phyloP scores from a whole-genome alignment of 2,888 invertebrate genomes.

The Psylliodes chrysocephalus region DNA sequence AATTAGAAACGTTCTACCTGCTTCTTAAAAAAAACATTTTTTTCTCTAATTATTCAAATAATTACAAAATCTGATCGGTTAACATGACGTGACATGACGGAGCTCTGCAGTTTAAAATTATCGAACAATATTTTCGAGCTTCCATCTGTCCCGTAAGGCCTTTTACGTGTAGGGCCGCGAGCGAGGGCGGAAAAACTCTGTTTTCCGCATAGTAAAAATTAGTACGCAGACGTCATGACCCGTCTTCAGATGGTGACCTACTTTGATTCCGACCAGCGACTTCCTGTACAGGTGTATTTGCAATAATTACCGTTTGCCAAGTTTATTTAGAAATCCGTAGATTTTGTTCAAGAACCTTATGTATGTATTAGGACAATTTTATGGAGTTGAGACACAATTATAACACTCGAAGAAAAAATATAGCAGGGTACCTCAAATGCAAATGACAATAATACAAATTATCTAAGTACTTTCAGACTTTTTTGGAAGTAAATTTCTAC shows the following conservation, averaged over 20 bases:
- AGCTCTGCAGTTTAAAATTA: conserved; percentile 6
- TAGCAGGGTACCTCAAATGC: too few species aligned
- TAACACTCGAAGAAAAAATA: too few species aligned
- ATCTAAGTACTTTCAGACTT: too few species aligned
- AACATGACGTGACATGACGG: background rate
- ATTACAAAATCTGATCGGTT: background rate
- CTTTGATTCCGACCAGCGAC: conserved; percentile 12
- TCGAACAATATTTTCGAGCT: conserved; percentile 18
- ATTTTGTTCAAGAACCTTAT: too few species aligned
- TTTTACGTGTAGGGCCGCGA: background rate
- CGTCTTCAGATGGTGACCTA: conserved; percentile 27
- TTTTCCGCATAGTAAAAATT: conserved; percentile 23
- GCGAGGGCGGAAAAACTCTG: conserved; percentile 1
- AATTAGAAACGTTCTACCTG: too few species aligned
- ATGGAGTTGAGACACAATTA: too few species aligned
- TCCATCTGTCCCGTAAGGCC: background rate
- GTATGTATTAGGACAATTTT: too few species aligned
- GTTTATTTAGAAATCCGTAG: background rate
- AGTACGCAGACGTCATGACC: conserved; percentile 19
- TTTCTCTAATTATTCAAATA: too few species aligned
- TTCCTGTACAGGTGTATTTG: conserved; percentile 21
- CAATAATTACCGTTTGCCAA: background rate
- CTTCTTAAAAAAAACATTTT: too few species aligned
- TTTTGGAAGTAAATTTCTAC: too few species aligned
- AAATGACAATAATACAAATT: too few species aligned